Conservation (phyloP, 1,140 invertebrate genomes). For the Bombus waltoni region DNA sequence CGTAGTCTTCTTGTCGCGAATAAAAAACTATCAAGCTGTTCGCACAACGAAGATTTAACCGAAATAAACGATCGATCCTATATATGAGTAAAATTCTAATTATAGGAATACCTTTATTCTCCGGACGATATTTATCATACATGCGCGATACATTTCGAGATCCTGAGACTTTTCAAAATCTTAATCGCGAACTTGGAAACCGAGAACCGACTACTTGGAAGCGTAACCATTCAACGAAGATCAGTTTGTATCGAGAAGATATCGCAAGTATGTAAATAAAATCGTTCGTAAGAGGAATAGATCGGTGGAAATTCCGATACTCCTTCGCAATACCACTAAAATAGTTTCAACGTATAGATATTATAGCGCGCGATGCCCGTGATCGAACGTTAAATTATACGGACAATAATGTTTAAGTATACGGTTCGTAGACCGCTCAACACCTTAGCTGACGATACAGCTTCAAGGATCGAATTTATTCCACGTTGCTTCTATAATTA, state of each 20-base stretch:
- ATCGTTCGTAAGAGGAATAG: neutral
- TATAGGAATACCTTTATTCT: too few relatives aligned
- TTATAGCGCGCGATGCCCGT: constrained; percentile 44
- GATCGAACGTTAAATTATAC: constrained; percentile 53
- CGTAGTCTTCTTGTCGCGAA: neutral
- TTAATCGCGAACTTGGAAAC: neutral
- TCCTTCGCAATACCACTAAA: constrained; percentile 11
- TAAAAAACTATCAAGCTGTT: neutral
- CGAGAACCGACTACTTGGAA: too few relatives aligned
- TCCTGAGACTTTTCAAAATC: neutral
- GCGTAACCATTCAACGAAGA: too few relatives aligned
- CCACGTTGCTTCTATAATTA: constrained; percentile 56
- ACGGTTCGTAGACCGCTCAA: neutral
- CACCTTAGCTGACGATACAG: constrained; percentile 43
- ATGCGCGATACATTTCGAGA: too few relatives aligned
- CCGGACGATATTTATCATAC: too few relatives aligned
- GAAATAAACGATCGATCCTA: neutral
- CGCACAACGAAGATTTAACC: neutral
- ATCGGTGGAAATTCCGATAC: neutral
- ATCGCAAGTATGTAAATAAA: neutral
- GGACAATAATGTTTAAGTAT: constrained; percentile 41
- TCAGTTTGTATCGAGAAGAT: neutral
- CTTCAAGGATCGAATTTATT: constrained; percentile 38
- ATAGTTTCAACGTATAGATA: constrained; percentile 36
- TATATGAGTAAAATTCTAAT: too few relatives aligned